These are phyloP conservation scores for Epistrophe grossulariae DNA, from an alignment of 2,888 invertebrate species.

Conservation along the genomic window DNA sequence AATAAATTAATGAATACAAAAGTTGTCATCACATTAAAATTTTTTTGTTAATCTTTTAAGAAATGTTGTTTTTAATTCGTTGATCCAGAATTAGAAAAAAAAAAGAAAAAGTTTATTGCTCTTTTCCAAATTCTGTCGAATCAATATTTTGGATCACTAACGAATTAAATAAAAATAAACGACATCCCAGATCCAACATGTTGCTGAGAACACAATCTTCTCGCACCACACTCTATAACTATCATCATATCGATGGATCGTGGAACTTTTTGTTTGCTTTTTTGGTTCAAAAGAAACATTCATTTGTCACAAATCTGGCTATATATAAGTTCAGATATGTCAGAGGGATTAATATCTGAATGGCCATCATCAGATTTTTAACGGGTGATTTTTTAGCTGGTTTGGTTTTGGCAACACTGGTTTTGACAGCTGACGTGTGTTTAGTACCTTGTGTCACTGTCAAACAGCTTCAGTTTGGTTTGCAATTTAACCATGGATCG, in stretches of 20 bases:
- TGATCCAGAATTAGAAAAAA: neutral
- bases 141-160: constrained; percentile 32
- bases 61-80: no score
- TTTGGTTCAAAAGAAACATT: constrained; percentile 27
- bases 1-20: no score
- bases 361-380: constrained; percentile 72
- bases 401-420: no score
- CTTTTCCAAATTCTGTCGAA: neutral
- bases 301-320: constrained; percentile 70
- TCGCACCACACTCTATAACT: neutral
- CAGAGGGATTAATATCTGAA: constrained; percentile 67
- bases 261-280: constrained; percentile 20
- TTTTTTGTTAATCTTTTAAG: no score
- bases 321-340: constrained; percentile 44
- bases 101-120: neutral
- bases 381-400: constrained; percentile 28
- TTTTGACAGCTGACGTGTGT: no score
- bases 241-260: constrained; percentile 21
- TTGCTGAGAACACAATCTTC: neutral
- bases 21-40: no score
- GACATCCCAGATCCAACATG: constrained; percentile 12
- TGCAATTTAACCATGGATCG: no score
- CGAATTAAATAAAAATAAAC: constrained; percentile 51
- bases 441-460: no score
- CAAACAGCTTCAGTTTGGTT: no score